Evolutionary conservation across 2,888 invertebrate species (phyloP), one percentile per base, ranked within the genome.

Genomic region (Lysandra coridon): DNA sequence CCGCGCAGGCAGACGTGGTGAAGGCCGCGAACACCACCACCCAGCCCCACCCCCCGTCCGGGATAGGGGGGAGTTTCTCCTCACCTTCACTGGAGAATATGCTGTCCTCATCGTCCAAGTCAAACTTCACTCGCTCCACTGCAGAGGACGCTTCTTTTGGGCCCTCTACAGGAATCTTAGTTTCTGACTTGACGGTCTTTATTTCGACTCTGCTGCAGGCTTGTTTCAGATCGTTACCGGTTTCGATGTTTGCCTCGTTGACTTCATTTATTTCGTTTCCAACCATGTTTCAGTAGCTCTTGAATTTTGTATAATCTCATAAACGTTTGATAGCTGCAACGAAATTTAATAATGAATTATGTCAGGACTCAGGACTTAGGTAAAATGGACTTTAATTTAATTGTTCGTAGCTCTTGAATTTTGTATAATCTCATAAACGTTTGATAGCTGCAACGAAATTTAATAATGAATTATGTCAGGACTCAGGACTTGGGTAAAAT

Each of bases 11-110:
- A 64, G 98, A 97, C n/a, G 98, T 96, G 40, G 98, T 88, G 83
- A 99, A 96, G 0, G 98, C 97, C 5, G 98, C 96, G 14, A 96
- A 91, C 0, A 99, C 98, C 0, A 99, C 97, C 53, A 98, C 96
- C 98, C 98, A 98, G 0, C 98, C 98, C 97, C 97, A 98, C 0
- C 98, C 98, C 0, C 97, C 98, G 84, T 98, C 98, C 0, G 97
- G 97, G 49, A 97, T 96, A 7, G 95, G 95, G 0, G 96, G 95
- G 75, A 95, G 90, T 90, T 94, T 84, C 73, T 87, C 89, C 14
- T 86, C 87, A 2, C 84, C 83, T 12, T 90, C 90, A 33, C 92
- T 91, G 1, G 93, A 93, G 79, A 89, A 89, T 80, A 93, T 90
- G 81, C 94, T 94, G 78, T 95, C 92, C 14, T 88, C 88, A 80